Evolutionary conservation across 1,140 invertebrate genomes (phyloP).

Genomic region (Drosophila tristis): DNA sequence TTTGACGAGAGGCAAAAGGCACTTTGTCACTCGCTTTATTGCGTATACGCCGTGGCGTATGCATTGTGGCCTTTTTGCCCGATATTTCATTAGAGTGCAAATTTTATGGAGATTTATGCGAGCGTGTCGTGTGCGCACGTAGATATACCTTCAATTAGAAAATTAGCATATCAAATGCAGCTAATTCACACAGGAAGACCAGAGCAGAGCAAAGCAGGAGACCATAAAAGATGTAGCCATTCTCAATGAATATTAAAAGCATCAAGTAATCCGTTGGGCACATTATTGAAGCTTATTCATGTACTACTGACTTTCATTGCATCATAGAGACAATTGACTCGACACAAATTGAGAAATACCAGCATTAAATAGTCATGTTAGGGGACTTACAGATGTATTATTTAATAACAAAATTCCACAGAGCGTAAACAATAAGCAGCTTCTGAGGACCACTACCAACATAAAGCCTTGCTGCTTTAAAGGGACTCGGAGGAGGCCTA

Average conservation of each 20-base stretch:
- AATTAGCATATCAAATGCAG: constrained; percentile 72
- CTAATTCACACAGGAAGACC: constrained; percentile 37
- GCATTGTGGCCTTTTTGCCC: background rate
- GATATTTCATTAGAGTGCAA: constrained; percentile 24
- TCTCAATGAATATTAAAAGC: constrained; percentile 42
- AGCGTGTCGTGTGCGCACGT: constrained; percentile 23
- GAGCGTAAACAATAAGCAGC: constrained; percentile 56
- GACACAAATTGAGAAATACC: background rate
- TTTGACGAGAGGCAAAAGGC: constrained; percentile 32
- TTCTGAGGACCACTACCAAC: constrained; percentile 10
- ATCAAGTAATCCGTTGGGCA: constrained; percentile 6
- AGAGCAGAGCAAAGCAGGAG: background rate
- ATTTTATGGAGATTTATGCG: constrained; percentile 58
- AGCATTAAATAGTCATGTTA: constrained; percentile 20
- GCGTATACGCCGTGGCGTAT: constrained; percentile 59
- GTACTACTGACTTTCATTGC: background rate
- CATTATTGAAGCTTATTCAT: constrained; percentile 4
- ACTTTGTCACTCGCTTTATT: constrained; percentile 65
- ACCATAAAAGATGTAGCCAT: constrained; percentile 43
- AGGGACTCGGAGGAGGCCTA: constrained; percentile 2
- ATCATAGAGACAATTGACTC: background rate
- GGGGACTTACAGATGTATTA: constrained; percentile 31
- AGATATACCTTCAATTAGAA: constrained; percentile 48
- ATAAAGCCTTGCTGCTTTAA: constrained; percentile 2
- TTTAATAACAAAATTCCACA: constrained; percentile 26